Conservation (phyloP, 2,113 vertebrate species). For the Clarias batrachus region DNA sequence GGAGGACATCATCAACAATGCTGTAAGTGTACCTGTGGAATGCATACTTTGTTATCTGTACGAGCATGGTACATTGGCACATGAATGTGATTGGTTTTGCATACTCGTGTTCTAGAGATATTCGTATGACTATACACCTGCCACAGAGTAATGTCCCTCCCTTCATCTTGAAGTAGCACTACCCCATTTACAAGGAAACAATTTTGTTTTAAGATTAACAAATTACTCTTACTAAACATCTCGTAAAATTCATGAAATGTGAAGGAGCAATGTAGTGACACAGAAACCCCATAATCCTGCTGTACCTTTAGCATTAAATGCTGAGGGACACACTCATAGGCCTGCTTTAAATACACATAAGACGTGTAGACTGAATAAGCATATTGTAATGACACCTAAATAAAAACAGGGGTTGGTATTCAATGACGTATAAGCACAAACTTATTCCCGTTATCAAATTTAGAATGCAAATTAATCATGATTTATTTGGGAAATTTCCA, state of each 20-base stretch:
- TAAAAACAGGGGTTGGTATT: neutral
- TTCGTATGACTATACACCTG: no score
- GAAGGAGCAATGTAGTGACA: neutral
- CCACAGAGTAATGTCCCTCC: neutral
- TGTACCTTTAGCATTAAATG: neutral
- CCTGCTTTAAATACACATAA: neutral
- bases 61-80: neutral
- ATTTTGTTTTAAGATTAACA: no score
- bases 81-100: neutral
- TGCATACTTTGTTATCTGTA: neutral
- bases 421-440: neutral
- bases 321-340: neutral
- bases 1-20: neutral
- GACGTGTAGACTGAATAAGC: neutral
- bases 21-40: neutral
- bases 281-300: neutral
- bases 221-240: no score
- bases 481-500: neutral
- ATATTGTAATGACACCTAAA: neutral
- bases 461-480: no score
- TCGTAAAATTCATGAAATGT: no score
- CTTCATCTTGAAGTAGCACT: neutral
- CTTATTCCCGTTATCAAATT: neutral
- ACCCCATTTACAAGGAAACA: neutral
- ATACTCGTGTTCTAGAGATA: neutral